Evolutionary conservation across 2,113 vertebrate genomes (phyloP), one percentile per base, ranked within the genome.

Genomic region (Sardina pilchardus): DNA sequence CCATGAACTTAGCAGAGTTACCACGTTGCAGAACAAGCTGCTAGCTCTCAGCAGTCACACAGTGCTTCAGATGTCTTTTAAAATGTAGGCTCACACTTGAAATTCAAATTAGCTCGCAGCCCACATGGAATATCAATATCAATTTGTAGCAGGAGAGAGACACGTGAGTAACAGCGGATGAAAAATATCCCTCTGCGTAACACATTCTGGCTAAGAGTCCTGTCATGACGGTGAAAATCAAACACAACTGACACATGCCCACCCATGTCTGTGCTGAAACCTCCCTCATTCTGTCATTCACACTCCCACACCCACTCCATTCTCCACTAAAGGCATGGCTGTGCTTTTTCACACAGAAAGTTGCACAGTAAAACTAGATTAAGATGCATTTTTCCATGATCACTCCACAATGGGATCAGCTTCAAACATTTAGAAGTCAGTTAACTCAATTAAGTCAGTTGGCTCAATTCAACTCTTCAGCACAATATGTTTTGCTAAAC

Each of bases 121-220:
- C 71, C 30, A 78, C 16, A 10, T 78, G 71, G 26, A 78, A 78
- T 36, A 78, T 78, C 71, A 78, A 78, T 78, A 78, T 78, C 30
- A 36, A 78, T 78, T 78, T 3, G 71, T 78, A 78, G 12, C 71
- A 17, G 34, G 30, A 36, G 71, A 78, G 30, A 71, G 30, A 78
- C 71, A 78, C 30, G 0, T 36, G 30, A 84, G 87, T 88, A 86
- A 85, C 86, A 85, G 81, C 4, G 42, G 21, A 44, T 10, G 71
- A 30, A 14, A 30, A 75, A 75, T 75, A 75, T 30, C 26, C 7
- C 30, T 10, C n/a, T 75, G 21, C 26, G 59, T 30, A 71, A 71
- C 12, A 34, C 30, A 17, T 3, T 14, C 26, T 30, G 63, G 24
- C 63, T 71, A 26, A 30, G 63, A 12, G 34, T 7, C 85, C 83